phyloP scores from a whole-genome alignment of 2,113 vertebrate genomes.

The Nematolebias whitei region DNA sequence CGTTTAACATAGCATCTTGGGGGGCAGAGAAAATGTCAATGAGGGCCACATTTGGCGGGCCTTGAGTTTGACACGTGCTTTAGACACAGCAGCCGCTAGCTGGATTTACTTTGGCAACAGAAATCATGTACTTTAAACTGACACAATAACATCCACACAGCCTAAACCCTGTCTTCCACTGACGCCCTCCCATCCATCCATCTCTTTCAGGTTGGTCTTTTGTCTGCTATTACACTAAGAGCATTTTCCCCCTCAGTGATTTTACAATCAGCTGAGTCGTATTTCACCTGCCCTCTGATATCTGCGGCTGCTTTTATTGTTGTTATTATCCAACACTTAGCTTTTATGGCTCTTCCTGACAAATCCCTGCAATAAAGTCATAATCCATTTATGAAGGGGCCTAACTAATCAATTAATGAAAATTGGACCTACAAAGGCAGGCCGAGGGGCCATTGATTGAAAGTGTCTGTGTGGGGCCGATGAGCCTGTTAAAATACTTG shows the following conservation, averaged over 20 bases:
- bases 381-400: slow-evolving; percentile 90
- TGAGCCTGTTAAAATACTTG: slow-evolving; percentile 85
- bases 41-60: too few relatives aligned
- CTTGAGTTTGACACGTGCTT: too few relatives aligned
- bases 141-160: slow-evolving; percentile 17
- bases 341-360: slow-evolving; percentile 79
- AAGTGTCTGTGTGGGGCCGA: slow-evolving; percentile 86
- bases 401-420: slow-evolving; percentile 97
- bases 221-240: slow-evolving; percentile 79
- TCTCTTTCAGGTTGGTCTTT: slow-evolving; percentile 64
- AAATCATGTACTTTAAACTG: background rate
- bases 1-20: too few relatives aligned
- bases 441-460: slow-evolving; percentile 87
- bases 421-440: slow-evolving; percentile 92
- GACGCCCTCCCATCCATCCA: slow-evolving; percentile 57
- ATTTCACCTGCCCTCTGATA: slow-evolving; percentile 80
- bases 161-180: slow-evolving; percentile 49
- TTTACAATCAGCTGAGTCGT: slow-evolving; percentile 78
- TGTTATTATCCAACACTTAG: slow-evolving; percentile 83
- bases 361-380: slow-evolving; percentile 86
- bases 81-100: background rate
- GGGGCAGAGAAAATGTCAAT: too few relatives aligned
- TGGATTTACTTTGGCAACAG: slow-evolving; percentile 20
- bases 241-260: slow-evolving; percentile 79
- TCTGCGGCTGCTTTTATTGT: slow-evolving; percentile 80